Conservation (phyloP, 2,888 invertebrate genomes). For the Tenthredo mesomela region DNA sequence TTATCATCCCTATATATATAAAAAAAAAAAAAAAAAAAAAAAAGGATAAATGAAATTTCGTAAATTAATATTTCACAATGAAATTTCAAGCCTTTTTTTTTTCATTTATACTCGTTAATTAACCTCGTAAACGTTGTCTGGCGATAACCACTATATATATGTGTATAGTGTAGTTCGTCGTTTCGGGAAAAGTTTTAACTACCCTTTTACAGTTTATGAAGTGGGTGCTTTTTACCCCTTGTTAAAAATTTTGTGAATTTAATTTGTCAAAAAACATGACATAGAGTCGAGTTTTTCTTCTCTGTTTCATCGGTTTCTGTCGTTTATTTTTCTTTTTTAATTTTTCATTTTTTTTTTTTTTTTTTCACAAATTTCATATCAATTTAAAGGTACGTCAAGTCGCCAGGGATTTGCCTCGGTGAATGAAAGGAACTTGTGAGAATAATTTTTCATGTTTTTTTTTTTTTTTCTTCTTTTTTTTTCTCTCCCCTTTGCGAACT, state of each 20-base stretch:
- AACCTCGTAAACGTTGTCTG: no score
- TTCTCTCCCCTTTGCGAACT: background rate
- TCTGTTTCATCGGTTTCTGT: background rate
- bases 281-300: background rate
- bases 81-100: no score
- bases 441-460: background rate
- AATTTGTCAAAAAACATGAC: background rate
- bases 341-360: background rate
- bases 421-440: background rate
- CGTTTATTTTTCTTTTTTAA: background rate
- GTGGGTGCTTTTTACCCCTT: background rate
- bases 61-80: no score
- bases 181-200: background rate
- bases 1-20: no score
- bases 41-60: no score
- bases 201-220: background rate
- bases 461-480: background rate
- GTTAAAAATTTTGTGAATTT: background rate
- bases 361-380: background rate
- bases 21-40: no score
- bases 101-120: background rate
- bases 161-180: background rate
- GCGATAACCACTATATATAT: background rate
- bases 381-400: background rate
- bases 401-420: constrained; percentile 23